Evolutionary conservation across 2,797 vertebrate genomes (phyloP), one percentile per base, ranked within the genome.

Genomic region (Mallotus villosus): DNA sequence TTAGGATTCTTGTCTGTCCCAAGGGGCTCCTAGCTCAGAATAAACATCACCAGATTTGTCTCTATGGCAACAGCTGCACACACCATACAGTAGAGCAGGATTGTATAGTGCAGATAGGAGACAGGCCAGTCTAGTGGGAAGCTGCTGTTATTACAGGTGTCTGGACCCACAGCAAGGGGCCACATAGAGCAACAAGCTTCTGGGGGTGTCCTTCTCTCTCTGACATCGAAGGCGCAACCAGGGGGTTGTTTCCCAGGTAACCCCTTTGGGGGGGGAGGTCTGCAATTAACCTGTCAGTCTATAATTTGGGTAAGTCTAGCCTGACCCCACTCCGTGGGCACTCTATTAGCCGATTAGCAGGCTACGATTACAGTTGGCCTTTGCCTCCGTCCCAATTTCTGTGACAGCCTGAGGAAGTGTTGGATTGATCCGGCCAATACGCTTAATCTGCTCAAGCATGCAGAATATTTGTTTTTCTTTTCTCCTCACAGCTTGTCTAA

Each of bases 1-100:
- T 46, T 63, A 77, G 34, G 67, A 70, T 68, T 84, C 74, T 68
- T 78, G 74, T 81, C 74, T 78, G 83, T 88, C 90, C 87, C 85
- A 32, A 65, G 85, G 86, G 91, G 87, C 78, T 84, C 87, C 83
- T 80, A 69, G 82, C 79, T 92, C 80, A 89, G 87, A 92, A 92
- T 90, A 92, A 92, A 91, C 89, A 91, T 84, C 70, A 70, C 83
- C 74, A 60, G 88, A 77, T 89, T 91, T 81, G 90, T 92, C 81
- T 88, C 91, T 86, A 92, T 92, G 89, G 90, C 89, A 92, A 93
- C 92, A 75, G 75, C 81, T 79, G 77, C 60, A 21, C 77, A 82
- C 81, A 78, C 81, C 73, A 74, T 80, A 80, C 12, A 1, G 75
- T 76, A 37, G 61, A 74, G 51, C 74, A 72, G 70, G 69, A 66